A percentile compares a stretch with the other conserved stretches of the same genome.
phyloP scores from a whole-genome alignment of 2,797 vertebrate species.

The Sebastes jordani region DNA sequence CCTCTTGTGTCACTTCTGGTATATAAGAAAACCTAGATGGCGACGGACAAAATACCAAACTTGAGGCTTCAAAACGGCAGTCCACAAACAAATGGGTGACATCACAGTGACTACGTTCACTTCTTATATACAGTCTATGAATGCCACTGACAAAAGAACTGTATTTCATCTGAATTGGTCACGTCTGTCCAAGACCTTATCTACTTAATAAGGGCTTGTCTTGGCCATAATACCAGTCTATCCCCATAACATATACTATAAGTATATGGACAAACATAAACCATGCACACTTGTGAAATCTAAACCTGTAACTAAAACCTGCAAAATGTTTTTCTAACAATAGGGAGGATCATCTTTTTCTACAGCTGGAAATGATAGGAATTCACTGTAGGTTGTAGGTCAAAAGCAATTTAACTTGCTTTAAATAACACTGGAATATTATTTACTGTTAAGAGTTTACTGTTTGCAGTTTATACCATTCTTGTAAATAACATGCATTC shows the following conservation, averaged over 20 bases:
- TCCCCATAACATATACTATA: neutral
- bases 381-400: neutral
- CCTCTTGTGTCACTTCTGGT: no score
- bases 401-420: neutral
- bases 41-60: no score
- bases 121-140: neutral
- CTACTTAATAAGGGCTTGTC: neutral
- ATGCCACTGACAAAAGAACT: neutral
- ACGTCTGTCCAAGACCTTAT: neutral
- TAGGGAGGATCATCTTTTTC: neutral
- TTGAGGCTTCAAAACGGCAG: no score
- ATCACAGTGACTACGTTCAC: no score
- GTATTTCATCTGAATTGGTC: neutral
- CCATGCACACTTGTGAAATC: neutral
- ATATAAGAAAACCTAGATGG: no score
- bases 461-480: neutral
- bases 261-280: neutral
- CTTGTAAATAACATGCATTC: neutral
- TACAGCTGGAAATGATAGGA: neutral
- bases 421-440: conserved; percentile 1
- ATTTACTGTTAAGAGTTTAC: conserved; percentile 3
- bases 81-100: no score
- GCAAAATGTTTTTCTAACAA: neutral
- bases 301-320: neutral
- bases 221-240: neutral